phyloP scores from a whole-genome alignment of 2,113 vertebrate genomes.

The Centropus unirufus region DNA sequence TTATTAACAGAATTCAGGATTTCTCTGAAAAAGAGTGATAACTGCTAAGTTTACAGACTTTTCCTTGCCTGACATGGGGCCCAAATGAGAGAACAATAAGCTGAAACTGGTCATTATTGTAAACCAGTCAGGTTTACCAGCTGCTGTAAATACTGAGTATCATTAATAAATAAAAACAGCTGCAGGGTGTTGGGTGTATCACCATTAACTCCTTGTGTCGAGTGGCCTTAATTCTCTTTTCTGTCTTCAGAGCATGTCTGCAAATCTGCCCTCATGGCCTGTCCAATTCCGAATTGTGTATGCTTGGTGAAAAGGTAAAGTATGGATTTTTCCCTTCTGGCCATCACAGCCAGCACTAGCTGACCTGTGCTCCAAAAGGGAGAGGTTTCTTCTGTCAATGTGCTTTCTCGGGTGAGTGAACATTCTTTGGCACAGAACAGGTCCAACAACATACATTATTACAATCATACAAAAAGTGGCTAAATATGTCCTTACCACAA shows the following conservation, averaged over 20 bases:
- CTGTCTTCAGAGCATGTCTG: background rate
- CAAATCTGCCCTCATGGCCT: background rate
- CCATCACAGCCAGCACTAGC: background rate
- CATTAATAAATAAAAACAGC: background rate
- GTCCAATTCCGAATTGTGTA: background rate
- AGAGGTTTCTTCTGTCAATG: background rate
- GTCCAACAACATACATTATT: background rate
- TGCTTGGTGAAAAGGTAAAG: background rate
- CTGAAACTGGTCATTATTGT: background rate
- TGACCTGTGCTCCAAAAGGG: background rate
- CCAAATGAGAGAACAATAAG: background rate
- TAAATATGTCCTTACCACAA: background rate
- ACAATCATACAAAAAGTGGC: background rate
- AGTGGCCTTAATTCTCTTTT: background rate
- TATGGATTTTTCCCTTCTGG: background rate
- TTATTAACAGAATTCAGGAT: background rate
- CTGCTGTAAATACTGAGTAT: background rate
- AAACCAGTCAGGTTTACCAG: background rate
- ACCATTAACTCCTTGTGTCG: background rate
- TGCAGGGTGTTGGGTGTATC: background rate
- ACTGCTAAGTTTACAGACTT: background rate
- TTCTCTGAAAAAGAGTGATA: background rate
- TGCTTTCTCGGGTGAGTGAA: background rate
- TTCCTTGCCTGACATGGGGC: background rate
- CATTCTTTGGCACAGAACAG: background rate